phyloP scores from a whole-genome alignment of 2,113 vertebrate genomes.

The Lamprotornis superbus region DNA sequence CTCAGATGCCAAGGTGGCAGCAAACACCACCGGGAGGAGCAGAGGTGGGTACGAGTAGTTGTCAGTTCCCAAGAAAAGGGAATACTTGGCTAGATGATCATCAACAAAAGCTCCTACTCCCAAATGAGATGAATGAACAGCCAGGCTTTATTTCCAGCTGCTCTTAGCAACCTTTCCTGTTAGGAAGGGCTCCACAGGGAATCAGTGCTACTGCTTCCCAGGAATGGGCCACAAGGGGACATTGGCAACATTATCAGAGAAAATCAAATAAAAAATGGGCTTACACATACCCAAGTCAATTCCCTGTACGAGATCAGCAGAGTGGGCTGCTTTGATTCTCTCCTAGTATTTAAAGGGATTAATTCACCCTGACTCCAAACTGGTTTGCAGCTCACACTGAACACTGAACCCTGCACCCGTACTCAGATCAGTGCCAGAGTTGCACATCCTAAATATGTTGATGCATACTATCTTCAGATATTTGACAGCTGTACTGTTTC shows the following conservation, averaged over 20 bases:
- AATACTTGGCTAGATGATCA: not conserved
- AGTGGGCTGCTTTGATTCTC: not conserved
- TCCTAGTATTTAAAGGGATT: not conserved
- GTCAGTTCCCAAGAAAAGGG: not conserved
- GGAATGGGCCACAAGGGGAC: not conserved
- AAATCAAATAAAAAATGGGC: not conserved
- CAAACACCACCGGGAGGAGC: not conserved
- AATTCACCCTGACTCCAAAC: not conserved
- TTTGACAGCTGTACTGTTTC: not conserved
- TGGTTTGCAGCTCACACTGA: not conserved
- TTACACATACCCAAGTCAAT: not conserved
- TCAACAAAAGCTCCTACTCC: not conserved
- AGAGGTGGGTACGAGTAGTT: not conserved
- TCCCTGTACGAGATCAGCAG: not conserved
- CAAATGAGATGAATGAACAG: not conserved
- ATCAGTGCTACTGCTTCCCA: not conserved
- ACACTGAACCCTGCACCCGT: not conserved
- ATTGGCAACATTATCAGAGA: not conserved
- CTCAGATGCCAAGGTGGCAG: not conserved
- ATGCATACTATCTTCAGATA: not conserved
- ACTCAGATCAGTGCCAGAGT: not conserved
- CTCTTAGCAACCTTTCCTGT: not conserved
- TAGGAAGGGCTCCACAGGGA: not conserved
- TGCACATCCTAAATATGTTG: not conserved
- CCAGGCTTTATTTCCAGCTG: not conserved